Evolutionary conservation across 2,113 vertebrate genomes (phyloP), one percentile per base, ranked within the genome.

Genomic region (Parotia lawesii): DNA sequence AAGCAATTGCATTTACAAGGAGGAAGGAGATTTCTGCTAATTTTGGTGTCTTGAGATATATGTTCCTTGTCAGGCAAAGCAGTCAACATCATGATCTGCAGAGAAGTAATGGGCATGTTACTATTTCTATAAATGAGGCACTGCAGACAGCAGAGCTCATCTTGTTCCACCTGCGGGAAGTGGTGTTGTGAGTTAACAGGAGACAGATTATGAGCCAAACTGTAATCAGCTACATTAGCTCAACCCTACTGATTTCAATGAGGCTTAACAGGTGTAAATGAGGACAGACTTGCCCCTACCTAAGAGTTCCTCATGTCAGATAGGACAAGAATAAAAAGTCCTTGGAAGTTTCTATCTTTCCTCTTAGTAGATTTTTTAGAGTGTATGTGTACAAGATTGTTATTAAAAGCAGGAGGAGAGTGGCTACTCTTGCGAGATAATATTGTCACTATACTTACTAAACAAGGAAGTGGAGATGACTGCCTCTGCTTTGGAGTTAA

Each of bases 1-100:
- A 95, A 94, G 90, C 66, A 94, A 78, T 85, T 85, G 50, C 60
- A 91, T 90, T 94, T 92, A 88, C 56, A 44, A 62, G 71, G 48
- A 92, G 31, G 19, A 94, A 81, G 58, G 48, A 65, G 70, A 81
- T 62, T 92, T 91, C 78, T 91, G 83, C 76, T 85, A 58, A 72
- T 84, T 96, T 85, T 84, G 75, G 5, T 24, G 8, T 47, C 54
- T 24, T 85, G 64, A 76, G 85, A 83, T 88, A 42, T 24, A 77
- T 66, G 72, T 85, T 96, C 37, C 40, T 72, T 94, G 65, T 89
- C 93, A 95, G 92, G 42, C 42, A 65, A 56, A 85, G 75, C 61
- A 90, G 91, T 75, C 69, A 86, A 48, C 9, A 8, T 48, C 86
- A 79, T 78, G 56, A 86, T 84, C 47, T 71, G 28, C 76, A 82